phyloP scores from a whole-genome alignment of 1,140 invertebrate genomes.

The Eriosoma lanigerum region DNA sequence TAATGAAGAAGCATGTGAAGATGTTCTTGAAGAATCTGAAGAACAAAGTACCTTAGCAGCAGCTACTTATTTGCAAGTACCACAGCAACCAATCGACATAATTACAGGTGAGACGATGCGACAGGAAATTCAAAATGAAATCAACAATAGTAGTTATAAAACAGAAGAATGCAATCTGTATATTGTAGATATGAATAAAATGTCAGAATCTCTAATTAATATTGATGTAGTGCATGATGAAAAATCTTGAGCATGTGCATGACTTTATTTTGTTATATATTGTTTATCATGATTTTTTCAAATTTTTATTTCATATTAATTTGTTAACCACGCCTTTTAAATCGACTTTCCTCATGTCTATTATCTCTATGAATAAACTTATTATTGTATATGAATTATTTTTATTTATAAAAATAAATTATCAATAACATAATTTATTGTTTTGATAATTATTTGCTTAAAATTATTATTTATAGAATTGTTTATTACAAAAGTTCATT shows the following conservation, averaged over 20 bases:
- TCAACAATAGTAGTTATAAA: conserved; percentile 41
- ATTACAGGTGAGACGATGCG: conserved; percentile 45
- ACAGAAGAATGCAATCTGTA: conserved; percentile 24
- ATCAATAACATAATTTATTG: conserved; percentile 17
- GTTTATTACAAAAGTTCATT: background rate
- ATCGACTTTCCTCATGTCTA: background rate
- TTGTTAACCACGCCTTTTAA: background rate
- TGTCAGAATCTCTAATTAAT: background rate
- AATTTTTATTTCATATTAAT: conserved; percentile 12
- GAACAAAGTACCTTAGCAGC: conserved; percentile 48
- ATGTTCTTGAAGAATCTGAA: conserved; percentile 68
- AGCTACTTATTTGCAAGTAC: conserved; percentile 45
- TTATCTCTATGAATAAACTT: conserved; percentile 1
- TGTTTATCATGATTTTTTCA: conserved; percentile 19
- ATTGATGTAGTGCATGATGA: conserved; percentile 7
- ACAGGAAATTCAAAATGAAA: conserved; percentile 39
- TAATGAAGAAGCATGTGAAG: conserved; percentile 88
- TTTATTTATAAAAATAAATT: conserved; percentile 29
- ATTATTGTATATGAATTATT: conserved; percentile 32
- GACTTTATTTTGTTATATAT: conserved; percentile 4
- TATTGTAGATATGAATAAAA: conserved; percentile 24
- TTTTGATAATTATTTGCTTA: conserved; percentile 1
- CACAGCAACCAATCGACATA: conserved; percentile 44
- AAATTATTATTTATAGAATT: conserved; percentile 1
- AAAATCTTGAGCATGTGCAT: conserved; percentile 40